These are phyloP conservation scores for Hemiprocne comata DNA, from an alignment of 2,113 vertebrate genomes.

Conservation along the genomic window DNA sequence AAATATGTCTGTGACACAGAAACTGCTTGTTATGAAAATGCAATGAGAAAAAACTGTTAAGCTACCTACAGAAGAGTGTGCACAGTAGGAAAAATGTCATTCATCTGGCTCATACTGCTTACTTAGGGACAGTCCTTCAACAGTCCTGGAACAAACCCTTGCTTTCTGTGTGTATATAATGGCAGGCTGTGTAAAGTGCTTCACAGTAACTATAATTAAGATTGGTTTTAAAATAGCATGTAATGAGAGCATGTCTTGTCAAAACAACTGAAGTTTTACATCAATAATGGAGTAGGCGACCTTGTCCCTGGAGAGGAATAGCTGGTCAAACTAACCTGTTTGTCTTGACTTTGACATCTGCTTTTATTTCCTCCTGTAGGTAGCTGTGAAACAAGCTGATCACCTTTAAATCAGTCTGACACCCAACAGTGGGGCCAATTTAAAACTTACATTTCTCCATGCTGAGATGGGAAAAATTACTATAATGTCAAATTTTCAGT, in stretches of 20 bases:
- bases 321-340: constrained; percentile 11
- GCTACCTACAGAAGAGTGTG: not conserved
- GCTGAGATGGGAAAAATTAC: not conserved
- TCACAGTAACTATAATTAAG: not conserved
- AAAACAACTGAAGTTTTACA: not conserved
- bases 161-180: not conserved
- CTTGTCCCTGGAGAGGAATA: not conserved
- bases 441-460: not conserved
- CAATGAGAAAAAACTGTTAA: not conserved
- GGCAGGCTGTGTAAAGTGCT: not conserved
- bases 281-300: not conserved
- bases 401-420: constrained; percentile 22
- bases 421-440: not conserved
- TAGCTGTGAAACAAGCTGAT: not conserved
- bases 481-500: not conserved
- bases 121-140: not conserved
- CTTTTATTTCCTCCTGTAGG: not conserved
- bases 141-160: not conserved
- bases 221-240: not conserved
- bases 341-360: constrained; percentile 23
- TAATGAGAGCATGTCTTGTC: not conserved
- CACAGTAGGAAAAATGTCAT: not conserved
- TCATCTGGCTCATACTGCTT: not conserved
- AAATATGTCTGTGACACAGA: not conserved
- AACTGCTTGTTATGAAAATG: constrained; percentile 1